Evolutionary conservation across 2,888 invertebrate species (phyloP).

Genomic region (Drosophila fungiperda): DNA sequence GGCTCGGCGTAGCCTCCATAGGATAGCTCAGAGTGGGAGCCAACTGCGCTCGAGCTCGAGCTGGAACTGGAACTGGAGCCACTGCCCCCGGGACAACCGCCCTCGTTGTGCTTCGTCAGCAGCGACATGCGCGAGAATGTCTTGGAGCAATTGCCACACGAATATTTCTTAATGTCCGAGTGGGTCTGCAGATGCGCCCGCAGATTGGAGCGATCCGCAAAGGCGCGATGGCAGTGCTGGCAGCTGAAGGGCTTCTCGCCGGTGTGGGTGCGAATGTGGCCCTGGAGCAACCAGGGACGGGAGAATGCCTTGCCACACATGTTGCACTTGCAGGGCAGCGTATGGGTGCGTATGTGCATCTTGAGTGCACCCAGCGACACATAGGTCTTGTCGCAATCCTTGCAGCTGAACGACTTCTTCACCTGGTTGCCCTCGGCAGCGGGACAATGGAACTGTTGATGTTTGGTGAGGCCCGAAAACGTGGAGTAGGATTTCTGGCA

Average conservation of each 20-base stretch:
- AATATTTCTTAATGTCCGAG: constrained; percentile 98
- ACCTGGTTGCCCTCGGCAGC: constrained; percentile 93
- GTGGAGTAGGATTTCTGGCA: constrained; percentile 98
- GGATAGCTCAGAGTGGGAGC: constrained; percentile 62
- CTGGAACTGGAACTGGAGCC: constrained; percentile 36
- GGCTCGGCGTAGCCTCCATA: constrained; percentile 75
- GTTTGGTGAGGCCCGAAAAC: constrained; percentile 97
- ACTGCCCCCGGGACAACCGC: constrained; percentile 90
- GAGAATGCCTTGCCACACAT: constrained; percentile 99
- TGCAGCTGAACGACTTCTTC: constrained; percentile 97
- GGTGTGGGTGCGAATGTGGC: constrained; percentile 98
- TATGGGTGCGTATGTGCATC: constrained; percentile 99
- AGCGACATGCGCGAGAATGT: constrained; percentile 99
- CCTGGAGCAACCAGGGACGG: constrained; percentile 98
- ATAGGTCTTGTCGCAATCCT: constrained; percentile 98
- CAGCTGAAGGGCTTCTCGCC: constrained; percentile 99
- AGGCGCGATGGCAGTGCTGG: constrained; percentile 97
- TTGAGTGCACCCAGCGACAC: constrained; percentile 97
- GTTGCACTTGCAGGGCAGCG: constrained; percentile 98
- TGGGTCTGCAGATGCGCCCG: constrained; percentile 99
- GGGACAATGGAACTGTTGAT: constrained; percentile 97
- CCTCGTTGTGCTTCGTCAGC: constrained; percentile 96
- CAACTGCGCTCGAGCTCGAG: constrained; percentile 36
- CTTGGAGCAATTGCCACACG: constrained; percentile 96
- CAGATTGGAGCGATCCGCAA: constrained; percentile 98